These are phyloP conservation scores for Noctuana brunneofusca DNA, from an alignment of 2,888 invertebrate genomes.

Conservation along the genomic window DNA sequence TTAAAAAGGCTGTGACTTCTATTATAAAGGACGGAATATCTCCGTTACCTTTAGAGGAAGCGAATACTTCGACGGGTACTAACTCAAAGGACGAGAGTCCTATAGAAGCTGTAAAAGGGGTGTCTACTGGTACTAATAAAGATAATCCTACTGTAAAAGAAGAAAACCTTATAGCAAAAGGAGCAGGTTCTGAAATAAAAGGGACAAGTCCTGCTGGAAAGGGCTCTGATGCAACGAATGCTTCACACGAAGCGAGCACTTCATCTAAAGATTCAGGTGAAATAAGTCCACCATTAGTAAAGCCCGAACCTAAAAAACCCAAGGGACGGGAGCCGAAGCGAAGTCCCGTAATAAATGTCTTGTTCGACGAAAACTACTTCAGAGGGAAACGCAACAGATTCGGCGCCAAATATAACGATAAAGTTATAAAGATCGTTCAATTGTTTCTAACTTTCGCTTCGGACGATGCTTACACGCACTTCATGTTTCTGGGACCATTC, in stretches of 20 bases:
- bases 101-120: background rate
- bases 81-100: background rate
- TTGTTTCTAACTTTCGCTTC: background rate
- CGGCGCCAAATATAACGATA: conserved; percentile 12
- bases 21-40: background rate
- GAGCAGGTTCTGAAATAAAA: background rate
- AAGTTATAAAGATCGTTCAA: conserved; percentile 12
- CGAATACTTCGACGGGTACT: background rate
- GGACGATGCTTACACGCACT: background rate
- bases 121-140: background rate
- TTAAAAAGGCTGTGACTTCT: background rate
- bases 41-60: background rate
- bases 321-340: background rate
- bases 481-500: conserved; percentile 6
- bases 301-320: background rate
- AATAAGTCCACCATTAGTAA: background rate
- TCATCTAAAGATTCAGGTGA: background rate
- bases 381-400: conserved; percentile 3
- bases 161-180: background rate
- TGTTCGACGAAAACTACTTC: conserved; percentile 6
- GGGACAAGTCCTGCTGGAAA: background rate
- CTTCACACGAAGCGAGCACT: background rate
- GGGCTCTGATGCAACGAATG: background rate
- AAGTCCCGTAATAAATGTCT: background rate
- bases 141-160: background rate